phyloP scores from a whole-genome alignment of 2,113 vertebrate species.

The Phodopus roborovskii region DNA sequence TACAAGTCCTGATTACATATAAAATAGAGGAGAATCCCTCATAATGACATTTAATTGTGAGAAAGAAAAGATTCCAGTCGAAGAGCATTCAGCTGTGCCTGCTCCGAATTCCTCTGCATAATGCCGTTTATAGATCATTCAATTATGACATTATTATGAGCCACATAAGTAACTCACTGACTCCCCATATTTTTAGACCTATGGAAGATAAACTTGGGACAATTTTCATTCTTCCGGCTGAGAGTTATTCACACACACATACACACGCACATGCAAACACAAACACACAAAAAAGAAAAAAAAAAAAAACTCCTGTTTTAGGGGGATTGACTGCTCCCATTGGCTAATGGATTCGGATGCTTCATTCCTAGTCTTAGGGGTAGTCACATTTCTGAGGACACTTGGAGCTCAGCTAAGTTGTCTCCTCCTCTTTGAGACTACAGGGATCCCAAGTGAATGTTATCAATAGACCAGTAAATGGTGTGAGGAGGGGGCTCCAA shows the following conservation, averaged over 20 bases:
- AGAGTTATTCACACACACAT: conserved; percentile 68
- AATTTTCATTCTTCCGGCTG: conserved; percentile 82
- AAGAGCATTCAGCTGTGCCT: conserved; percentile 86
- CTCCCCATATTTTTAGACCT: conserved; percentile 86
- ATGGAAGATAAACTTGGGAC: conserved; percentile 84
- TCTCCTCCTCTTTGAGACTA: conserved; percentile 61
- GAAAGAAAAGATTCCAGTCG: conserved; percentile 87
- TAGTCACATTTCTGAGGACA: conserved; percentile 1
- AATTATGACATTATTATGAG: conserved; percentile 88
- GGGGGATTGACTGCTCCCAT: conserved; percentile 76
- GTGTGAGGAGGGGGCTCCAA: conserved; percentile 11
- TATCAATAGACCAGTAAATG: conserved; percentile 72
- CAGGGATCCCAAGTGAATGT: conserved; percentile 65
- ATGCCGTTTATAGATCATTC: conserved; percentile 87
- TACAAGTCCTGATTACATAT: conserved; percentile 87
- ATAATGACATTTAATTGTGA: conserved; percentile 89
- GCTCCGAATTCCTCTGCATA: conserved; percentile 86
- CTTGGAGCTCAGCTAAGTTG: conserved; percentile 64
- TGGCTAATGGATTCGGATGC: conserved; percentile 80
- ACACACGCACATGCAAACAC: not conserved
- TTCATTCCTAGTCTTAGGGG: conserved; percentile 72
- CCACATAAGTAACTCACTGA: conserved; percentile 84
- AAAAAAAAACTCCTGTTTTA: conserved; percentile 77
- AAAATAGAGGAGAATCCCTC: conserved; percentile 89
- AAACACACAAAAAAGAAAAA: not conserved